phyloP scores from a whole-genome alignment of 2,888 invertebrate genomes.

The Invenusta paracnida region DNA sequence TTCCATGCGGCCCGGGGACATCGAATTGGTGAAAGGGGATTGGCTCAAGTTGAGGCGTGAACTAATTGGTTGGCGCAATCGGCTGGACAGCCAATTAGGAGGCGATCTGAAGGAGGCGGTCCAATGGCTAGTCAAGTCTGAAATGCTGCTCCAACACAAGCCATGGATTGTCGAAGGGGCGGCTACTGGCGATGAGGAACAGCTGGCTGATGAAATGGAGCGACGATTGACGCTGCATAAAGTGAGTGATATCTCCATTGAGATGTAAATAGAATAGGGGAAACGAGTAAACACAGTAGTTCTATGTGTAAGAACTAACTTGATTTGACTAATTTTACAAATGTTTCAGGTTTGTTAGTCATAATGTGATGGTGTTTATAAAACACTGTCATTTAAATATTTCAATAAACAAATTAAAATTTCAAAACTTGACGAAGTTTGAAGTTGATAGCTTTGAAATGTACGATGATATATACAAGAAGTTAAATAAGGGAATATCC shows the following conservation, averaged over 20 bases:
- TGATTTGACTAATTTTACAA: too few species aligned
- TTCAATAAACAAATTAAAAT: too few species aligned
- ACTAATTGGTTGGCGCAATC: conserved; percentile 71
- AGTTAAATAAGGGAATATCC: too few species aligned
- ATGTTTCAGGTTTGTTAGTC: too few species aligned
- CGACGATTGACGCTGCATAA: neutral
- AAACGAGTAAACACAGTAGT: neutral
- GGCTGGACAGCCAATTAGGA: conserved; percentile 77
- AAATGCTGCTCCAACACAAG: conserved; percentile 52
- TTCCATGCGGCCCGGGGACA: neutral
- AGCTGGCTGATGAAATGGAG: neutral
- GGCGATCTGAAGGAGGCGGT: conserved; percentile 79
- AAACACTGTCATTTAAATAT: too few species aligned
- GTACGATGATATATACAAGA: too few species aligned
- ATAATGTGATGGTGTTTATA: too few species aligned
- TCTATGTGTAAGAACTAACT: neutral
- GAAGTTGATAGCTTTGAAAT: too few species aligned
- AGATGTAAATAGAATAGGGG: neutral
- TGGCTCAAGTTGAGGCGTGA: neutral
- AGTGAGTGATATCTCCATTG: too few species aligned
- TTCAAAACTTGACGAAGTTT: too few species aligned
- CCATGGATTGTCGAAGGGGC: conserved; percentile 3
- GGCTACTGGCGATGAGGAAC: neutral
- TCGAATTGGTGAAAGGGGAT: neutral
- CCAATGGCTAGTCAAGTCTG: conserved; percentile 80